phyloP scores from a whole-genome alignment of 2,113 vertebrate genomes.

The Condylura cristata region DNA sequence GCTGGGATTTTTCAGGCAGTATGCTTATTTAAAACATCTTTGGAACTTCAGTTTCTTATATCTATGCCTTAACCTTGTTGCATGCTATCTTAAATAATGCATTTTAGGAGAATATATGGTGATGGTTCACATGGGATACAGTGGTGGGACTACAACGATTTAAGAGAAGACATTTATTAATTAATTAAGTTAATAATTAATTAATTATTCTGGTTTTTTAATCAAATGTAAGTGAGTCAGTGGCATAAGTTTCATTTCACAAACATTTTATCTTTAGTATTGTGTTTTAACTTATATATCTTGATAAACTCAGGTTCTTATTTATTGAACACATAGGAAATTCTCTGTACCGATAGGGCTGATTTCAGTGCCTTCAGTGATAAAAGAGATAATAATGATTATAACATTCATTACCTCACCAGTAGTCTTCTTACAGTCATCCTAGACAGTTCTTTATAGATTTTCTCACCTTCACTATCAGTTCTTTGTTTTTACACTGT shows the following conservation, averaged over 20 bases:
- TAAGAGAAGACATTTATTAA: no score
- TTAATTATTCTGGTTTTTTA: not conserved
- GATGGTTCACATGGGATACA: no score
- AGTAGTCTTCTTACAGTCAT: not conserved
- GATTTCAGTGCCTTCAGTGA: not conserved
- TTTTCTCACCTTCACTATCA: not conserved
- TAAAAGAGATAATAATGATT: no score
- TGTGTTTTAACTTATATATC: not conserved
- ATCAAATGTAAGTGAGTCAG: not conserved
- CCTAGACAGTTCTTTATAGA: not conserved
- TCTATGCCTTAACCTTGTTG: not conserved
- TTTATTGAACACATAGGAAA: not conserved
- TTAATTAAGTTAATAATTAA: not conserved
- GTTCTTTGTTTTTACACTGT: not conserved
- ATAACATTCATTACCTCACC: not conserved
- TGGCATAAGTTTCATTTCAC: not conserved
- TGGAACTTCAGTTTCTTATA: not conserved
- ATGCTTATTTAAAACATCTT: slow-evolving; percentile 10
- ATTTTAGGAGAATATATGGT: not conserved
- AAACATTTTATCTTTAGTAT: not conserved
- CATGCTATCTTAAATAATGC: not conserved
- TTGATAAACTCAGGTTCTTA: not conserved
- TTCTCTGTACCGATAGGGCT: not conserved
- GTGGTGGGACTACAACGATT: no score
- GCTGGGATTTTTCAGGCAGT: not conserved